Conservation (phyloP, 2,797 vertebrate species). For the Acanthurus lineatus region DNA sequence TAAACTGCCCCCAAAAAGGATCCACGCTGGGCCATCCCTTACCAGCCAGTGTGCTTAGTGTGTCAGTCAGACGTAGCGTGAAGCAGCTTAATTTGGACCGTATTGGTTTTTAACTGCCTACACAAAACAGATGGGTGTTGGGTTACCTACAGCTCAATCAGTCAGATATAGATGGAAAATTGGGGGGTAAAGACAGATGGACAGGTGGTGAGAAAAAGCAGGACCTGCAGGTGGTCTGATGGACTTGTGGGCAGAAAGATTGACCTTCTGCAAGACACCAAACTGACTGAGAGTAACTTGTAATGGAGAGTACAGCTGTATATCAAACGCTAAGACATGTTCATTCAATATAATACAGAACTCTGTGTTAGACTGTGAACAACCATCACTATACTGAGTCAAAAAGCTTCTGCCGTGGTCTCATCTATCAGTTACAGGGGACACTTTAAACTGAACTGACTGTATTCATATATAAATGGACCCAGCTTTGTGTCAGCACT, state of each 20-base stretch:
- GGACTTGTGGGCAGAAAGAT: not conserved
- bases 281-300: not conserved
- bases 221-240: conserved; percentile 59
- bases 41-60: conserved; percentile 50
- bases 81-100: conserved; percentile 77
- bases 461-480: no score
- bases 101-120: conserved; percentile 77
- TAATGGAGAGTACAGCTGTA: not conserved
- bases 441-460: not conserved
- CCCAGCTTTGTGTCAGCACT: no score
- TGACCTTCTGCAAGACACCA: conserved; percentile 29
- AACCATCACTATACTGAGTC: not conserved
- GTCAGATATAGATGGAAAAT: conserved; percentile 56
- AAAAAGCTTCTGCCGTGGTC: not conserved
- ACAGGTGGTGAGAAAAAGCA: conserved; percentile 54
- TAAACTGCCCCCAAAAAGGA: conserved; percentile 51
- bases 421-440: not conserved
- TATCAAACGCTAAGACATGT: not conserved
- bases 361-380: not conserved
- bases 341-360: not conserved
- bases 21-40: conserved; percentile 44
- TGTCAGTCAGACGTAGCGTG: conserved; percentile 69
- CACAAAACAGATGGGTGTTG: conserved; percentile 75
- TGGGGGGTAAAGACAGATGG: conserved; percentile 56
- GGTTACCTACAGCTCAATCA: conserved; percentile 75